Conservation (phyloP, 2,113 vertebrate species). For the Hippopotamus amphibius region DNA sequence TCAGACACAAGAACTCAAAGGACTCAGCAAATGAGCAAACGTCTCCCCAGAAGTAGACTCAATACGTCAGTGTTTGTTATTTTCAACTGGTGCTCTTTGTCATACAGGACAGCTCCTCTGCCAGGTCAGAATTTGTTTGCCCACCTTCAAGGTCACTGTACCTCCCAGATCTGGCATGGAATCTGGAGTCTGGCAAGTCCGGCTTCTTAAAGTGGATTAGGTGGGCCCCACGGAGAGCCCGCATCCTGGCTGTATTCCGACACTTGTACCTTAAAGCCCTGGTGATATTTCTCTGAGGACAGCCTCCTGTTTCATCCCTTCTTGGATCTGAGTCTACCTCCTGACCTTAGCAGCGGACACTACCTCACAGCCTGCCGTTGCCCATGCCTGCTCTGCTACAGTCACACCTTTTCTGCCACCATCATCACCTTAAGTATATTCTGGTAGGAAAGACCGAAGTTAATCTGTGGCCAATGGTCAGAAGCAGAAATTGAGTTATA, state of each 20-base stretch:
- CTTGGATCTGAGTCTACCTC: not conserved
- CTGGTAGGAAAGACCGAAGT: not conserved
- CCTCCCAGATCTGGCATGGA: not conserved
- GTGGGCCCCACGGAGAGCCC: not conserved
- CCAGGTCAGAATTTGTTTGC: not conserved
- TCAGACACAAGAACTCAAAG: not conserved
- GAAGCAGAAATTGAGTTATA: not conserved
- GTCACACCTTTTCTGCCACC: not conserved
- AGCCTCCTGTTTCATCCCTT: not conserved
- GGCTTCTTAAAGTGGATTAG: constrained; percentile 70
- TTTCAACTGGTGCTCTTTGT: constrained; percentile 26
- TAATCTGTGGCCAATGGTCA: not conserved
- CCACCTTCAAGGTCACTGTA: constrained; percentile 58
- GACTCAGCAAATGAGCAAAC: constrained; percentile 59
- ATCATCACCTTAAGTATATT: not conserved
- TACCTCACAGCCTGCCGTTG: not conserved
- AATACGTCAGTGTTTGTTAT: constrained; percentile 71
- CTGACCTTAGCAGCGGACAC: not conserved
- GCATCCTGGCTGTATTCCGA: not conserved
- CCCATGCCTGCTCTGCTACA: not conserved
- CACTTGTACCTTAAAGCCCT: not conserved
- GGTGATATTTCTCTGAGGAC: not conserved
- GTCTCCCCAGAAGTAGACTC: constrained; percentile 63
- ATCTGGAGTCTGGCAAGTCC: constrained; percentile 23
- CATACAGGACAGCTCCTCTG: constrained; percentile 30